These are phyloP conservation scores for Sminthurides aquaticus DNA, from an alignment of 2,888 invertebrate genomes.

Conservation along the genomic window DNA sequence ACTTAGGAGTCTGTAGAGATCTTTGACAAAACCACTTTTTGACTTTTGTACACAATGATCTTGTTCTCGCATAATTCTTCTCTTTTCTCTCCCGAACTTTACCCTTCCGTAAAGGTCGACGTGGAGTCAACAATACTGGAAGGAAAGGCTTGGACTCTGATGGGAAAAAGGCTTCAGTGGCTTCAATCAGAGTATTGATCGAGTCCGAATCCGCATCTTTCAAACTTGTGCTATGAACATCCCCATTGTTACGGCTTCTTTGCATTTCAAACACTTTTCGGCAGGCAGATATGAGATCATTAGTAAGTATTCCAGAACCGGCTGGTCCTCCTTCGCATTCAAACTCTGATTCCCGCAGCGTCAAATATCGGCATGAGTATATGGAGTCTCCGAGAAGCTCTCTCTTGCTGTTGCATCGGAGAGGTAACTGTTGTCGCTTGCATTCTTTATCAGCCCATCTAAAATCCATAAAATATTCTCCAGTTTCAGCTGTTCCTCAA, in stretches of 20 bases:
- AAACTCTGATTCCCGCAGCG: slow-evolving; percentile 50
- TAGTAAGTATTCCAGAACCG: slow-evolving; percentile 24
- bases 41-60: neutral
- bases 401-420: slow-evolving; percentile 52
- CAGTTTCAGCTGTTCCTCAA: too few species aligned
- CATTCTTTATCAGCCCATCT: slow-evolving; percentile 56
- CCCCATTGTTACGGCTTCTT: neutral
- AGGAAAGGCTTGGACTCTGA: neutral
- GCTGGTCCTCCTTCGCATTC: slow-evolving; percentile 31
- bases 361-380: slow-evolving; percentile 60
- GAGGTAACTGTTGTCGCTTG: slow-evolving; percentile 51
- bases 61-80: neutral
- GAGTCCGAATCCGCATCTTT: neutral
- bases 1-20: neutral
- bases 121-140: neutral
- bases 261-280: neutral
- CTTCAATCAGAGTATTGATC: neutral
- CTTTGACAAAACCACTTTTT: neutral
- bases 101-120: neutral
- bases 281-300: slow-evolving; percentile 3
- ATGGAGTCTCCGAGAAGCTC: slow-evolving; percentile 53
- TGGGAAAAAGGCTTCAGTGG: neutral
- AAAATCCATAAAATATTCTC: neutral
- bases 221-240: neutral
- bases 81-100: neutral